Evolutionary conservation across 2,888 invertebrate genomes (phyloP).

Genomic region (Andrena chrysosceles): DNA sequence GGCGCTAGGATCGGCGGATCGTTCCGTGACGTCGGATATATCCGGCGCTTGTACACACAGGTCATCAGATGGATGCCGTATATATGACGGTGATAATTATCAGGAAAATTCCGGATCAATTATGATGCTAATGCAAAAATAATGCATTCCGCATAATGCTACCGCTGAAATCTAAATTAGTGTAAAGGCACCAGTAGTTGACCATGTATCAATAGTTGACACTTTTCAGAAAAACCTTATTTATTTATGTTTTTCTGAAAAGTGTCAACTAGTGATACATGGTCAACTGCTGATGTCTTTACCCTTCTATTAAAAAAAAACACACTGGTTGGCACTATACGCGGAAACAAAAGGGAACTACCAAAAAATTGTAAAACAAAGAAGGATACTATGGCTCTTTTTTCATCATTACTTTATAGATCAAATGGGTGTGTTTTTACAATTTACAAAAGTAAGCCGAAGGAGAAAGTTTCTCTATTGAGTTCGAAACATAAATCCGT

Average conservation of each 20-base stretch:
- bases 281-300: slow-evolving; percentile 56
- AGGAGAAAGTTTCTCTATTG: slow-evolving; percentile 63
- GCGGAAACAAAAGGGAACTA: slow-evolving; percentile 61
- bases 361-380: slow-evolving; percentile 63
- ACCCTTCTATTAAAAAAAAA: slow-evolving; percentile 64
- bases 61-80: too few relatives aligned
- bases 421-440: slow-evolving; percentile 58
- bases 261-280: too few relatives aligned
- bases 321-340: slow-evolving; percentile 62
- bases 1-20: too few relatives aligned
- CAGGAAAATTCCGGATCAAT: neutral
- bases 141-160: too few relatives aligned
- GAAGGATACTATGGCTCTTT: slow-evolving; percentile 33
- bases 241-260: too few relatives aligned
- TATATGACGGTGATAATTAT: neutral
- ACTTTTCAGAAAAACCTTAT: too few relatives aligned
- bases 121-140: neutral
- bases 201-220: slow-evolving; percentile 42
- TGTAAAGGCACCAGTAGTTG: too few relatives aligned
- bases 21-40: too few relatives aligned
- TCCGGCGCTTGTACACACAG: too few relatives aligned
- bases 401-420: neutral
- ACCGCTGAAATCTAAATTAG: too few relatives aligned
- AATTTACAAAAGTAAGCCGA: slow-evolving; percentile 70
- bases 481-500: slow-evolving; percentile 65